Conservation (phyloP, 1,140 invertebrate genomes). For the Drosophila tristis region DNA sequence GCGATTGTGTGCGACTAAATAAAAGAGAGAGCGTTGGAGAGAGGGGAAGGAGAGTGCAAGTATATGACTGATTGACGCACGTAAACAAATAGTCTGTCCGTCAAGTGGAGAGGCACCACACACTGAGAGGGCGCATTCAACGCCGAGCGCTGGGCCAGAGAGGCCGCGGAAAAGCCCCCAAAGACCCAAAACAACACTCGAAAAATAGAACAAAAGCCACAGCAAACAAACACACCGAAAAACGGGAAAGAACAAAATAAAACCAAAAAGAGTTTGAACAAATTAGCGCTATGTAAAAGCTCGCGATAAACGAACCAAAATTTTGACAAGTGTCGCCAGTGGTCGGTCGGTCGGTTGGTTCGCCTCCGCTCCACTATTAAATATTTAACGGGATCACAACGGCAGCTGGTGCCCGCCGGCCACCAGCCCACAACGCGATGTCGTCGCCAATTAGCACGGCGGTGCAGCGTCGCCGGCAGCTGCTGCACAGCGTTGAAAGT, state of each 20-base stretch:
- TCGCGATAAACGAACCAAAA: slow-evolving; percentile 41
- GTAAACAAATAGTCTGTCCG: slow-evolving; percentile 45
- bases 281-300: slow-evolving; percentile 72
- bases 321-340: slow-evolving; percentile 54
- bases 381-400: slow-evolving; percentile 16
- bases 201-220: slow-evolving; percentile 13
- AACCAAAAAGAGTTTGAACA: slow-evolving; percentile 36
- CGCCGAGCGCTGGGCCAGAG: slow-evolving; percentile 60
- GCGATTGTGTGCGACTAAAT: no score
- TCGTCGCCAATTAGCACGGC: slow-evolving; percentile 59
- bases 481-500: slow-evolving; percentile 72
- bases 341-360: slow-evolving; percentile 9
- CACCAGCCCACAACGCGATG: slow-evolving; percentile 14
- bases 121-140: slow-evolving; percentile 51
- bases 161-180: slow-evolving; percentile 42
- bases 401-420: slow-evolving; percentile 18
- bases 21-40: no score
- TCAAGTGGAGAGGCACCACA: no score
- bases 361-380: slow-evolving; percentile 1
- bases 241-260: slow-evolving; percentile 16
- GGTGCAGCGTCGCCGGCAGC: slow-evolving; percentile 63
- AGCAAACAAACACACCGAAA: slow-evolving; percentile 15
- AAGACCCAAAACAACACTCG: slow-evolving; percentile 1
- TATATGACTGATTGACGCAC: slow-evolving; percentile 49
- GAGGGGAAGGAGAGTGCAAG: slow-evolving; percentile 2